A percentile compares a stretch with the other conserved stretches of the same genome.
Evolutionary conservation across 2,113 vertebrate genomes (phyloP).

Genomic region (Actenoides hombroni): DNA sequence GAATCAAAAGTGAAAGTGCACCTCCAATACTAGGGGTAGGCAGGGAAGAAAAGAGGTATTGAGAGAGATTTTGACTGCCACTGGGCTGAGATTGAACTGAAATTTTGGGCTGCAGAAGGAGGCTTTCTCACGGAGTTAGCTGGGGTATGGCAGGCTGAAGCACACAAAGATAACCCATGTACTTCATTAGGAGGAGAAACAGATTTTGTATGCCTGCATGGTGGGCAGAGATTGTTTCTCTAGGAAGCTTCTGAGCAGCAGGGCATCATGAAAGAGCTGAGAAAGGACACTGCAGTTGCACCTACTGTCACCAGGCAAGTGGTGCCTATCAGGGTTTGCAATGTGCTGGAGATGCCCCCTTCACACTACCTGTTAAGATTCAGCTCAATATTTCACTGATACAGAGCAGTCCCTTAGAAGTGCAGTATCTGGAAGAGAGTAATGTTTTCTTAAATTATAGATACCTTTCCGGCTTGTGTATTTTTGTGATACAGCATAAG

Average conservation of each 20-base stretch:
- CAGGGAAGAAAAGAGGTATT: not conserved
- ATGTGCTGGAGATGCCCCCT: not conserved
- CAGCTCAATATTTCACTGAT: not conserved
- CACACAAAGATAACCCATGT: not conserved
- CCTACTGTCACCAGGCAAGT: not conserved
- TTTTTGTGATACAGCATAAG: not conserved
- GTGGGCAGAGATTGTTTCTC: not conserved
- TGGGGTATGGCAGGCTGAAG: not conserved
- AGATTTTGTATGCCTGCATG: not conserved
- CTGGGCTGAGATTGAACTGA: not conserved
- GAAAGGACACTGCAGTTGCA: not conserved
- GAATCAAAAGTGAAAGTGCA: not conserved
- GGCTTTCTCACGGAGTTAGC: not conserved
- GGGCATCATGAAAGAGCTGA: not conserved
- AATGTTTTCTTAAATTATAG: not conserved
- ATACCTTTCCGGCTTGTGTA: not conserved
- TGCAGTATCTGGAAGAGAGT: not conserved
- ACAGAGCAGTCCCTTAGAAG: not conserved
- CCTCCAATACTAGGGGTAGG: not conserved
- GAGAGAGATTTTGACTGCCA: not conserved
- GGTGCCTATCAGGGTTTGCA: not conserved
- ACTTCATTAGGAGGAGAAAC: not conserved
- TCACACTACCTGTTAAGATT: not conserved
- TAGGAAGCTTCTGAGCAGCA: not conserved
- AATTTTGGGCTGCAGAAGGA: rapidly evolving